phyloP scores from a whole-genome alignment of 2,113 vertebrate species.

The Perca flavescens region DNA sequence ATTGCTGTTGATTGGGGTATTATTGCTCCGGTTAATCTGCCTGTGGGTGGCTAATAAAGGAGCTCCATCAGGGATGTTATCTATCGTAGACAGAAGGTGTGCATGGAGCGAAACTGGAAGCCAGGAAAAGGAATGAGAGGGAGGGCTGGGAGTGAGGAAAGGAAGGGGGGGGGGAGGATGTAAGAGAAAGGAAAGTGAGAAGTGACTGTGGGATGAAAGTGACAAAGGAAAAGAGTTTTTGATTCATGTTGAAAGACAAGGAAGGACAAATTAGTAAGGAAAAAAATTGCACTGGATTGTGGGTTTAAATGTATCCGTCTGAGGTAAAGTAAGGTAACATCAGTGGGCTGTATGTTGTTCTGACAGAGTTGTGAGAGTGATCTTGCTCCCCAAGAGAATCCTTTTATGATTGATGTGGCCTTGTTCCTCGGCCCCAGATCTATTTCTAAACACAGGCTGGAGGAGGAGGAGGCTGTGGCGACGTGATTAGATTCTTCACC shows the following conservation, averaged over 20 bases:
- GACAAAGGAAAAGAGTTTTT: constrained; percentile 16
- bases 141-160: background rate
- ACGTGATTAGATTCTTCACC: constrained; percentile 74
- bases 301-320: constrained; percentile 16
- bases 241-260: constrained; percentile 40
- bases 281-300: background rate
- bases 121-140: constrained; percentile 8
- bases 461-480: constrained; percentile 49
- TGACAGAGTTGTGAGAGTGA: constrained; percentile 58
- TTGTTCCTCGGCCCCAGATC: constrained; percentile 60
- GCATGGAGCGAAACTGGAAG: constrained; percentile 54
- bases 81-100: constrained; percentile 71
- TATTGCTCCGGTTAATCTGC: constrained; percentile 78
- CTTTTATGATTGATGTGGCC: constrained; percentile 73
- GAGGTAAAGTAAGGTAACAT: constrained; percentile 39
- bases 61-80: constrained; percentile 78
- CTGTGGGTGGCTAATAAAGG: constrained; percentile 80
- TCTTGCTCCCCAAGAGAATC: constrained; percentile 49
- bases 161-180: background rate
- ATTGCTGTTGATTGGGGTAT: constrained; percentile 82
- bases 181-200: constrained; percentile 8
- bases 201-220: constrained; percentile 40
- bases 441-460: constrained; percentile 66
- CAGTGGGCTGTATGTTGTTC: constrained; percentile 62
- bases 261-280: constrained; percentile 32